phyloP scores from a whole-genome alignment of 2,113 vertebrate genomes.

The Chionomys nivalis region DNA sequence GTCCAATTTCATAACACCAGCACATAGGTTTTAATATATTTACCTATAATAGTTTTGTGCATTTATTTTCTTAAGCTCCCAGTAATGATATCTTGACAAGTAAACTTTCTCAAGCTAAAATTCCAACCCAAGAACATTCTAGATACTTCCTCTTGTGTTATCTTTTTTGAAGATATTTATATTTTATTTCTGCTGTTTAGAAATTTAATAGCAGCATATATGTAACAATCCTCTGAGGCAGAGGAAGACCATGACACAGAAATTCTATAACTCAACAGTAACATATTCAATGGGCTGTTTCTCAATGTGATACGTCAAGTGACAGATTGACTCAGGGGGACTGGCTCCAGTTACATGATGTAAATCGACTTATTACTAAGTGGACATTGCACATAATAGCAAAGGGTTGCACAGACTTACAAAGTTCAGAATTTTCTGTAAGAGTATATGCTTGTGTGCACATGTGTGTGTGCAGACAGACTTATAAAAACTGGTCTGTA shows the following conservation, averaged over 20 bases:
- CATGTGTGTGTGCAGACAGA: background rate
- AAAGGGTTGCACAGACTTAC: conserved; percentile 47
- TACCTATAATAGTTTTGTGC: background rate
- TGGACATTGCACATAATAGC: background rate
- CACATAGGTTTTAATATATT: background rate
- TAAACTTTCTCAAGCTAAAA: background rate
- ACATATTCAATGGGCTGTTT: background rate
- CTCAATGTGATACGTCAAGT: background rate
- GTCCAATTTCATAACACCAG: background rate
- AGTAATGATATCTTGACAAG: background rate
- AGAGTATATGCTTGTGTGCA: background rate
- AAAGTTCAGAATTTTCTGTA: conserved; percentile 48
- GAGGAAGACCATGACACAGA: background rate
- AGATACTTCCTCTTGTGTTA: background rate
- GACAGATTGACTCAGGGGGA: background rate
- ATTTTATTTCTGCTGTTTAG: background rate
- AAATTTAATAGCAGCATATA: background rate
- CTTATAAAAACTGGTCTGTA: background rate
- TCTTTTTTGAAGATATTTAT: too few species aligned
- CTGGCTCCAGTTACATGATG: background rate
- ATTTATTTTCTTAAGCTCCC: background rate
- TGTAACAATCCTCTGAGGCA: background rate
- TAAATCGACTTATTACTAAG: background rate
- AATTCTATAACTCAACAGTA: too few species aligned
- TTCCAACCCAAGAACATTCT: conserved; percentile 5